Evolutionary conservation across 2,888 invertebrate species (phyloP), one percentile per base, ranked within the genome.

Genomic region (Synergus umbraculus): DNA sequence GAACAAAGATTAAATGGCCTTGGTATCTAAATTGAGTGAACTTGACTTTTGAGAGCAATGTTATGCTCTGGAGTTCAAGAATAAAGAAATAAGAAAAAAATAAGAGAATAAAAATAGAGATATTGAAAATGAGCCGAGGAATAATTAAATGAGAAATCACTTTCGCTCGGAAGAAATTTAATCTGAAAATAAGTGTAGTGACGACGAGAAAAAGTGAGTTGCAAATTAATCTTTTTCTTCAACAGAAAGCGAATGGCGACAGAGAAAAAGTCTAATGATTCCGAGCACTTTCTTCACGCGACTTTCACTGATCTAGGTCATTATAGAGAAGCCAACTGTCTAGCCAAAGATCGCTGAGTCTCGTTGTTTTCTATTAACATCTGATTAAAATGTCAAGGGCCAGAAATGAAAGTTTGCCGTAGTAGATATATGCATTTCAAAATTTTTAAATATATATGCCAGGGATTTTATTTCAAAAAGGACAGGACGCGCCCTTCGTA

Each of bases 271-370:
- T 73, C 29, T 54, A 54, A 37, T 54, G 54, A 54, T 49, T 22
- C 46, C 29, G 29, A 69, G 22, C 46, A 73, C 73, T 73, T 73
- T 73, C 73, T 73, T 73, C 29, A 37, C 54, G 54, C 73, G 54
- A 73, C 73, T 73, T 73, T 73, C 73, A 73, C 73, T 73, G 73
- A 73, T 73, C 73, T 73, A 54, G 73, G 73, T 37, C 54, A 73
- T 73, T 73, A 54, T 73, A 54, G 54, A 46, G 69, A 73, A 54
- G 54, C 41, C 29, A 54, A 73, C 29, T 29, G 49, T 29, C 69
- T 37, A 37, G 49, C 37, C 37, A 73, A 73, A 13, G 69, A 49
- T 37, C 29, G 13, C 49, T 29, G 29, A 29, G 10, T 18, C 15
- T 58, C 58, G 18, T 13, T 10, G 13, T 63, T 1, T 22, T 63